A percentile compares a stretch with the other conserved stretches of the same genome.
Evolutionary conservation across 2,888 invertebrate genomes (phyloP).

Genomic region (Luperina testacea): DNA sequence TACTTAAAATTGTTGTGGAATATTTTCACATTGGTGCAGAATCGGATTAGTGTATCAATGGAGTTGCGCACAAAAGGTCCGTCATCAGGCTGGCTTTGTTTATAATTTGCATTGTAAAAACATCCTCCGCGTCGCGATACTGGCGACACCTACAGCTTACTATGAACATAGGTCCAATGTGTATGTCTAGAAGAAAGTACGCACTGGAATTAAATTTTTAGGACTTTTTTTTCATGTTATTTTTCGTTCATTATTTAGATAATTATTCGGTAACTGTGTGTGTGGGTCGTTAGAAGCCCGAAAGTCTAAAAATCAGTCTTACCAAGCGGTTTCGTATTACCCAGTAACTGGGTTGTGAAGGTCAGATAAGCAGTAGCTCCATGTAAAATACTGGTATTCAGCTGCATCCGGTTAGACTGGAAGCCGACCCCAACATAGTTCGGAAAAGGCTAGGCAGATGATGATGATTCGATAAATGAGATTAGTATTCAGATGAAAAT

Average conservation of each 20-base stretch:
- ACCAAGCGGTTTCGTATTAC: too few species aligned
- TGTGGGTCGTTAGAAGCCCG: too few species aligned
- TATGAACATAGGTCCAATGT: constrained; percentile 62
- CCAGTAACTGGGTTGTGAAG: too few species aligned
- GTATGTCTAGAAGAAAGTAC: constrained; percentile 70
- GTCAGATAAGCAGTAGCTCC: too few species aligned
- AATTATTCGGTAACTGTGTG: not conserved
- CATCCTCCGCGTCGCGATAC: constrained; percentile 83
- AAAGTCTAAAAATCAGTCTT: too few species aligned
- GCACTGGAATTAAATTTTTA: not conserved
- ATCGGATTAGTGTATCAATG: constrained; percentile 62
- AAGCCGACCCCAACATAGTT: too few species aligned
- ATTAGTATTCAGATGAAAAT: not conserved
- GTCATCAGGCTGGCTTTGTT: constrained; percentile 83
- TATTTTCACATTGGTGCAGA: not conserved
- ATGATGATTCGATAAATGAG: not conserved
- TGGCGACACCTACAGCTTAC: constrained; percentile 79
- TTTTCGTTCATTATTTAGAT: not conserved
- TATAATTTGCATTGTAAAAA: constrained; percentile 86
- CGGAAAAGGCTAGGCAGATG: too few species aligned
- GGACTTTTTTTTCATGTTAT: not conserved
- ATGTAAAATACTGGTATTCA: too few species aligned
- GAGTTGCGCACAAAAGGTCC: constrained; percentile 74
- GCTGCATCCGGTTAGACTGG: too few species aligned
- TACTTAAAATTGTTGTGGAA: not conserved